A percentile compares a stretch with the other conserved stretches of the same genome.
These are phyloP conservation scores for Mactra quadrangularis DNA, from an alignment of 1,140 invertebrate species.

Conservation along the genomic window DNA sequence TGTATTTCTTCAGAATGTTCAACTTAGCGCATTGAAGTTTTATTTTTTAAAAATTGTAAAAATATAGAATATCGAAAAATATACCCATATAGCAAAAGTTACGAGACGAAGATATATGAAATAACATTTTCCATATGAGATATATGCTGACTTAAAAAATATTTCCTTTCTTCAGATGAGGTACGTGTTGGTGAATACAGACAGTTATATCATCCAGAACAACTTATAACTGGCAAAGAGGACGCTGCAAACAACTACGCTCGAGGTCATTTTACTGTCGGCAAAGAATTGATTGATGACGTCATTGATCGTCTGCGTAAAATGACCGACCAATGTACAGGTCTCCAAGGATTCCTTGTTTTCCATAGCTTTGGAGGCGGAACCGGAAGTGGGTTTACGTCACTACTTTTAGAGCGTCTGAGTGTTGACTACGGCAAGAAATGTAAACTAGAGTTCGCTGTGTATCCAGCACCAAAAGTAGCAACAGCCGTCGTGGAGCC, in stretches of 20 bases:
- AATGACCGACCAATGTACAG: slow-evolving; percentile 69
- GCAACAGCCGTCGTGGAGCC: slow-evolving; percentile 83
- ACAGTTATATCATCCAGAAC: slow-evolving; percentile 63
- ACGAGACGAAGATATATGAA: too few relatives aligned
- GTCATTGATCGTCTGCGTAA: slow-evolving; percentile 81
- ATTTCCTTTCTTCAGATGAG: slow-evolving; percentile 65
- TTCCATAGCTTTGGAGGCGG: slow-evolving; percentile 87
- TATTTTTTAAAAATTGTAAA: too few relatives aligned
- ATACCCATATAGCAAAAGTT: too few relatives aligned
- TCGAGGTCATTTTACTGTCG: slow-evolving; percentile 82
- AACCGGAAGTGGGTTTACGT: slow-evolving; percentile 95
- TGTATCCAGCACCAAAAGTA: slow-evolving; percentile 95
- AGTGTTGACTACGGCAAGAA: slow-evolving; percentile 95
- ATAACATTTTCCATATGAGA: too few relatives aligned
- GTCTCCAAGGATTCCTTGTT: slow-evolving; percentile 84
- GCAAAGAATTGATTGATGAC: slow-evolving; percentile 86
- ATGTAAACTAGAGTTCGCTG: slow-evolving; percentile 94
- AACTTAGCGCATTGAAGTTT: too few relatives aligned
- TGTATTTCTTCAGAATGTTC: too few relatives aligned
- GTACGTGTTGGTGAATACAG: slow-evolving; percentile 80
- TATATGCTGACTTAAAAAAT: too few relatives aligned
- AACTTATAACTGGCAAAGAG: slow-evolving; percentile 85
- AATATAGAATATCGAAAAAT: too few relatives aligned
- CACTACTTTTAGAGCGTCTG: slow-evolving; percentile 93
- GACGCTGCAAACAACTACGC: slow-evolving; percentile 86